phyloP scores from a whole-genome alignment of 1,140 invertebrate species.

The Caenorhabditis latens region DNA sequence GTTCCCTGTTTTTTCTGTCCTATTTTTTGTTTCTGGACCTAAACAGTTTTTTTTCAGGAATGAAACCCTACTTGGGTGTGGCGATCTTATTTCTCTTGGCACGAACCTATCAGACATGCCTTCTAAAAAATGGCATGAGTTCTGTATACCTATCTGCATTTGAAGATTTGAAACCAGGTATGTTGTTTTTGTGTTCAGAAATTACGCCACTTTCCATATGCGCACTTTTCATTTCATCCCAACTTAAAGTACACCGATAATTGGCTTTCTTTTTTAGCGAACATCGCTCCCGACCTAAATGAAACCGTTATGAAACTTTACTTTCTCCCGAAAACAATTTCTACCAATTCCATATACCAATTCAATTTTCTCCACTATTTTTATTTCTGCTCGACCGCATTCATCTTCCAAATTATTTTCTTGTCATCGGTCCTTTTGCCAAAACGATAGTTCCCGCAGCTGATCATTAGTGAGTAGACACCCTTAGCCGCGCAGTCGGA shows the following conservation, averaged over 20 bases:
- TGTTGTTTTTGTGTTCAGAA: background rate
- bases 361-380: background rate
- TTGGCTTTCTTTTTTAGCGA: too few relatives aligned
- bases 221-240: background rate
- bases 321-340: background rate
- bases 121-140: slow-evolving; percentile 39
- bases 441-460: slow-evolving; percentile 41
- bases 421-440: slow-evolving; percentile 34
- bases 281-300: slow-evolving; percentile 31
- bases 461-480: slow-evolving; percentile 51
- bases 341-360: background rate
- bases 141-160: slow-evolving; percentile 30
- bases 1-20: background rate
- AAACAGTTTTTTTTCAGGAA: background rate
- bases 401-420: slow-evolving; percentile 51
- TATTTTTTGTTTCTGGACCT: background rate
- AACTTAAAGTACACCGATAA: background rate
- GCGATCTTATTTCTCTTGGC: slow-evolving; percentile 26
- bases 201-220: background rate
- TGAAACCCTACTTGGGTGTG: slow-evolving; percentile 33
- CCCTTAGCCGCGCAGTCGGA: background rate
- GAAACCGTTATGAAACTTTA: slow-evolving; percentile 41
- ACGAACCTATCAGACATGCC: background rate
- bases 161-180: slow-evolving; percentile 52
- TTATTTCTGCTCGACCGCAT: slow-evolving; percentile 42